Base-by-base conservation (phyloP, 1,140 invertebrate genomes). In the Penaeus vannamei region DNA sequence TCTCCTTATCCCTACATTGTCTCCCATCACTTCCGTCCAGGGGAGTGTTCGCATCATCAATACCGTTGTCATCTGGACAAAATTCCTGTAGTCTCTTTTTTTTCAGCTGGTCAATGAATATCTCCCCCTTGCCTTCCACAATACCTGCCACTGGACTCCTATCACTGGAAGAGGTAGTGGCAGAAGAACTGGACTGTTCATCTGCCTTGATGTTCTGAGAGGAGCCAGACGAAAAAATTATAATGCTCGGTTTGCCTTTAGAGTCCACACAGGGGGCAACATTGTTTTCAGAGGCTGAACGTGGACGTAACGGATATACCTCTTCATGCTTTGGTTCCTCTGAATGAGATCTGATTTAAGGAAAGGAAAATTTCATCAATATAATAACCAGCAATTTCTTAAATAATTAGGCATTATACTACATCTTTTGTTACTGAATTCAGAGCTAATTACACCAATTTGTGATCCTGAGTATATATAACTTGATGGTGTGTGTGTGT, bases 261-360 rank as follows among this genome's bases (percentile, higher is more conserved):
- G 87, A 77, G 23, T 32, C 42, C 23, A 66, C 80, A 79, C 23
- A 46, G n/a, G 87, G 82, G 19, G 82, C 26, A 2, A 85, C 87
- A 80, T 84, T 84, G 82, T 89, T 89, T n/a, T 89, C 87, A 20
- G 87, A 89, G 53, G 87, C 82, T 76, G 87, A 89, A 29, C 87
- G 82, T 19, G 87, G 87, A 14, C 83, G 66, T 26, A 79, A 53
- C 29, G 82, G 72, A 60, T 80, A 79, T 12, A 59, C 60, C 64
- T 89, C 87, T 53, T 84, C 82, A 12, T 59, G 69, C 17, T 83
- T 79, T 79, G 87, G 87, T 53, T 89, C 87, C 61, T 89, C 87
- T 1, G 87, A 89, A 29, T 89, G 87, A 66, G 87, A 89, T 89
- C 87, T 89, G 69, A n/a, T 23, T 20, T 5, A 22, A 59, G 17